Evolutionary conservation across 2,888 invertebrate species (phyloP).

Genomic region (Druceiella hillmani): DNA sequence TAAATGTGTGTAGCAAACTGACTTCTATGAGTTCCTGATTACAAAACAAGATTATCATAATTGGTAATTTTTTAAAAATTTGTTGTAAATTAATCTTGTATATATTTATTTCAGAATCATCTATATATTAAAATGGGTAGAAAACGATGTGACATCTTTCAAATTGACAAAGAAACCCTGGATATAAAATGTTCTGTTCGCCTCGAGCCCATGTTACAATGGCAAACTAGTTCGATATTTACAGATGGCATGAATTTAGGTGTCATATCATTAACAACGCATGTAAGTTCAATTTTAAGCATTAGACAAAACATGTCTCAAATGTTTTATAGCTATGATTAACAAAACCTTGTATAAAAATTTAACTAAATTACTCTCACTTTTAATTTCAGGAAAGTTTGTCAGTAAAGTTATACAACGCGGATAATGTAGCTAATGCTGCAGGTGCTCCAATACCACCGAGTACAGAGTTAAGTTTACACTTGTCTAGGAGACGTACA

Average conservation of each 20-base stretch:
- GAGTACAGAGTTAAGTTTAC: slow-evolving; percentile 36
- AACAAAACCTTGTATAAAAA: no score
- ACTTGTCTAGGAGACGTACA: slow-evolving; percentile 37
- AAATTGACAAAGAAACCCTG: slow-evolving; percentile 41
- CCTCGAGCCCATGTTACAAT: slow-evolving; percentile 31
- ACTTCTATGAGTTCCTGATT: no score
- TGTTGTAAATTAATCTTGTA: no score
- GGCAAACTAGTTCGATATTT: slow-evolving; percentile 34
- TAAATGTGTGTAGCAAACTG: no score
- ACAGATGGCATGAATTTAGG: slow-evolving; percentile 47
- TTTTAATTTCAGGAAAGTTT: slow-evolving; percentile 38
- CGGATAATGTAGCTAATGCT: slow-evolving; percentile 29
- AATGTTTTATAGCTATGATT: no score
- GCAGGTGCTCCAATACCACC: slow-evolving; percentile 30
- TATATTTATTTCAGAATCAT: slow-evolving; percentile 59
- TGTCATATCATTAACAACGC: slow-evolving; percentile 42
- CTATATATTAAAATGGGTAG: slow-evolving; percentile 68
- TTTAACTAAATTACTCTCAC: slow-evolving; percentile 30
- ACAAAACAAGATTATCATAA: no score
- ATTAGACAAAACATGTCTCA: slow-evolving; percentile 44
- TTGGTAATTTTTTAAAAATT: no score
- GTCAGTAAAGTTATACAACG: slow-evolving; percentile 38
- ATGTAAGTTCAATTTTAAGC: slow-evolving; percentile 39
- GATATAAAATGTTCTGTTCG: slow-evolving; percentile 35
- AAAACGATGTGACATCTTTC: slow-evolving; percentile 44